These are phyloP conservation scores for Koerneria pararmatus DNA, from an alignment of 2,888 invertebrate species.

Conservation along the genomic window DNA sequence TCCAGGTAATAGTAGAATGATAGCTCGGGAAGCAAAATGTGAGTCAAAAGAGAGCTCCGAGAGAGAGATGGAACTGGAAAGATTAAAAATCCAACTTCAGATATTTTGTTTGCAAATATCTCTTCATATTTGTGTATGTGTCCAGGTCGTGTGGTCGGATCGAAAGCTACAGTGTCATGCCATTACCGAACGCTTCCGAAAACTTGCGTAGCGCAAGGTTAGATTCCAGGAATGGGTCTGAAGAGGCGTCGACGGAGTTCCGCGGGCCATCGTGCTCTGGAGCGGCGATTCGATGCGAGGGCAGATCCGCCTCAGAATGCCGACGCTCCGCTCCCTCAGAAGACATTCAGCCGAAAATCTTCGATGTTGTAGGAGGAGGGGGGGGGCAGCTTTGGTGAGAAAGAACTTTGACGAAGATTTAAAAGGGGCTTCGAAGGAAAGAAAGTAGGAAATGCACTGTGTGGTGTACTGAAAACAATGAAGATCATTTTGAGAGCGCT, in stretches of 20 bases:
- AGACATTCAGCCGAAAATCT: background rate
- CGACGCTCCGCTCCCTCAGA: conserved; percentile 32
- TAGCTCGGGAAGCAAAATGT: no score
- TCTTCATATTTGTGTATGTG: no score
- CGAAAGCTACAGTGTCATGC: background rate
- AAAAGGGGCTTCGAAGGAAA: no score
- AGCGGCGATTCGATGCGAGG: background rate
- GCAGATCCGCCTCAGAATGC: conserved; percentile 34
- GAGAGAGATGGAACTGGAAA: no score
- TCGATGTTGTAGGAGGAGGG: background rate
- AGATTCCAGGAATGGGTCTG: conserved; percentile 45
- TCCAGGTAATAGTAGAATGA: no score
- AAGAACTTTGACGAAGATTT: background rate
- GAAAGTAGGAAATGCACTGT: no score
- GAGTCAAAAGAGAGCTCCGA: no score
- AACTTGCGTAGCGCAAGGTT: conserved; percentile 50
- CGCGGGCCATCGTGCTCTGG: conserved; percentile 24
- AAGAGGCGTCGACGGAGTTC: conserved; percentile 24
- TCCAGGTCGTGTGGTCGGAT: no score
- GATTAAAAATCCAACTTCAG: no score
- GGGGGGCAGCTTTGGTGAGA: background rate
- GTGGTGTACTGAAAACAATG: no score
- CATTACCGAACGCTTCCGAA: conserved; percentile 51
- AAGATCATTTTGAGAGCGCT: no score
- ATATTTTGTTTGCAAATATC: no score